A percentile compares a stretch with the other conserved stretches of the same genome.
phyloP scores from a whole-genome alignment of 2,888 invertebrate genomes.

The Rotaria macrura region DNA sequence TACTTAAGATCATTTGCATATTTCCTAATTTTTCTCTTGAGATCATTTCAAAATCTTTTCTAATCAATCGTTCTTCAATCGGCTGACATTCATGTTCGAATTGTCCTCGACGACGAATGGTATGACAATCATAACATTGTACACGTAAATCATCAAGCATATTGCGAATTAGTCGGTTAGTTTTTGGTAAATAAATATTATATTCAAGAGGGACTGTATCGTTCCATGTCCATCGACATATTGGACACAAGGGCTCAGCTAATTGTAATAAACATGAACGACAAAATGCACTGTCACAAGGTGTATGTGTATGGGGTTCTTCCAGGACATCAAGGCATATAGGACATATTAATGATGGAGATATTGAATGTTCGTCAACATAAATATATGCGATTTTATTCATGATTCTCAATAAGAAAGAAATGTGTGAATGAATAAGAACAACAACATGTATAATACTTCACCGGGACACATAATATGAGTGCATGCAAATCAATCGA shows the following conservation, averaged over 20 bases:
- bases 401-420: background rate
- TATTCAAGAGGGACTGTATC: background rate
- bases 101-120: background rate
- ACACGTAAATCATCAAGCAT: background rate
- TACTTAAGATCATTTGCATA: background rate
- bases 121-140: background rate
- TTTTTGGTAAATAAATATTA: conserved; percentile 7
- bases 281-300: conserved; percentile 5
- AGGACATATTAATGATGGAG: background rate
- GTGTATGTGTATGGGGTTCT: background rate
- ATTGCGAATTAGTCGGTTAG: background rate
- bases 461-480: background rate
- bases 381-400: background rate
- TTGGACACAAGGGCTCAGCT: background rate
- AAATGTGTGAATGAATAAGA: background rate
- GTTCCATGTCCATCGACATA: background rate
- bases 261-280: background rate
- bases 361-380: background rate
- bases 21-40: background rate
- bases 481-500: background rate
- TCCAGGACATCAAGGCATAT: background rate
- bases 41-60: background rate
- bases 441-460: background rate
- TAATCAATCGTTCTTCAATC: background rate
- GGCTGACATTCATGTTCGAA: background rate